Base-by-base conservation (phyloP, 2,888 invertebrate genomes). In the Ennomos quercinarius region DNA sequence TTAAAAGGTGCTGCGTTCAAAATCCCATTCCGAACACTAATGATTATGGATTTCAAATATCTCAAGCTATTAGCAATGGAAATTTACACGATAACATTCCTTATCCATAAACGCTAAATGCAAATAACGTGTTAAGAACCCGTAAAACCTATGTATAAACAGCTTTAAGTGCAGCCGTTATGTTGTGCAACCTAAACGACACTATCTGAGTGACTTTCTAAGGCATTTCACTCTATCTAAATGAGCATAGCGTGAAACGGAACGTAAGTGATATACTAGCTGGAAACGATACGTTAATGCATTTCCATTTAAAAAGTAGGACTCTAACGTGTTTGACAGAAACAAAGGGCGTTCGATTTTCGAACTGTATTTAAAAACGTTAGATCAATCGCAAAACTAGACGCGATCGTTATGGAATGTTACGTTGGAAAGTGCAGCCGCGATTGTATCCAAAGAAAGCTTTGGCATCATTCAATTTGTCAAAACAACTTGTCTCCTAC, bases 161-260 rank as follows among this genome's bases (percentile, higher is more conserved):
- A 70, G 65, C 70, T 70, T 77, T 76, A 74, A 75, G 71, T 74
- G 72, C 63, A 61, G 63, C 65, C 57, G 71, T 77, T 68, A 71
- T 51, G 72, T 83, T 83, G 72, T 64, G 81, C 72, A 82, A 83
- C 64, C 71, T 72, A 77, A n/a, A 76, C 72, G 71, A 70, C 73
- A 78, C 74, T 70, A 72, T 64, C 72, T 70, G 76, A 76, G 75
- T 77, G 71, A 78, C 81, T 83, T 84, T 84, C 80, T 79, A 80
- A 78, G 76, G 74, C 81, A 80, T 78, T 77, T 78, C 74, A 74
- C 79, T 76, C 74, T 84, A 85, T 85, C 84, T 85, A 79, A 83
- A 86, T 83, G 78, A 68, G 70, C 68, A 63, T 68, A 64, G 66
- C 68, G 71, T 70, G 64, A 67, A 76, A 70, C 64, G 68, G 67